Evolutionary conservation across 2,113 vertebrate genomes (phyloP).

Genomic region (Panthera leo): DNA sequence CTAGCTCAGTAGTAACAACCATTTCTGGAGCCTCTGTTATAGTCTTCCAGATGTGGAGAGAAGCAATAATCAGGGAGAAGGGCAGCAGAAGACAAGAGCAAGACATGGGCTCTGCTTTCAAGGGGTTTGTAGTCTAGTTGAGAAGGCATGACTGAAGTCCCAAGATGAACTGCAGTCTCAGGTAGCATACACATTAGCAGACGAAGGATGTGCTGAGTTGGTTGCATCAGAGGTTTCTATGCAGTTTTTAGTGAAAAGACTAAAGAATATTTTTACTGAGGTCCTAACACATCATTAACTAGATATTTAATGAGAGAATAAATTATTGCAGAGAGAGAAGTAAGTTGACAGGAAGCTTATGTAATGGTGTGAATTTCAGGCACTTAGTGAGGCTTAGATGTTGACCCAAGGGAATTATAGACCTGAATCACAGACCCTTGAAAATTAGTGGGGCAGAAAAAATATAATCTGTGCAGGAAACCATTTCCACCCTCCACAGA

Average conservation of each 20-base stretch:
- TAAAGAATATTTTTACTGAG: neutral
- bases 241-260: conserved; percentile 22
- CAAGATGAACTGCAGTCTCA: neutral
- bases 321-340: neutral
- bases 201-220: neutral
- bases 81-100: neutral
- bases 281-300: neutral
- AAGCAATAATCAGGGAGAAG: neutral
- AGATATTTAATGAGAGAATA: neutral
- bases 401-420: neutral
- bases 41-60: neutral
- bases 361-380: conserved; percentile 32
- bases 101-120: neutral
- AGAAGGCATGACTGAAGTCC: neutral
- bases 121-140: neutral
- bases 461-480: conserved; percentile 31
- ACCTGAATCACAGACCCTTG: conserved; percentile 22
- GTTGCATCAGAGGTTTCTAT: neutral
- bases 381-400: neutral
- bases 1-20: neutral
- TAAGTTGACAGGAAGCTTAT: conserved; percentile 42
- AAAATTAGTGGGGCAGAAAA: conserved; percentile 27
- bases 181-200: neutral
- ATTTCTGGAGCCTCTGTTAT: conserved; percentile 1
- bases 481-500: conserved; percentile 38